These are phyloP conservation scores for Ectemnius continuus DNA, from an alignment of 2,888 invertebrate genomes.

Conservation along the genomic window DNA sequence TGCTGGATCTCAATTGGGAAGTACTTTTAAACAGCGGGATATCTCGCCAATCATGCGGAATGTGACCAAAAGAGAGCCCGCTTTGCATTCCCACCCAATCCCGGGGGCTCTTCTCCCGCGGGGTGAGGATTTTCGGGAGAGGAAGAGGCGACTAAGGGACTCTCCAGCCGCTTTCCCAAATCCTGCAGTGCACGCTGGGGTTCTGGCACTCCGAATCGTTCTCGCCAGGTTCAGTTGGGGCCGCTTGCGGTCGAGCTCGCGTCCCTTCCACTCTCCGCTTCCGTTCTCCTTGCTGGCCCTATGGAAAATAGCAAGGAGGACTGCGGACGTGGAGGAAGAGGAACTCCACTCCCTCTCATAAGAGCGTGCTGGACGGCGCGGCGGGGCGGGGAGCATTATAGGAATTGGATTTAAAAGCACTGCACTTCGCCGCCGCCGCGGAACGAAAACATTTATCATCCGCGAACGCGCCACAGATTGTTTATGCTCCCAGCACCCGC, in stretches of 20 bases:
- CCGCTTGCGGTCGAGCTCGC: conserved; percentile 54
- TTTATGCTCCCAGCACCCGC: conserved; percentile 51
- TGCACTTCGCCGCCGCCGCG: conserved; percentile 41
- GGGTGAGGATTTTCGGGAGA: conserved; percentile 18
- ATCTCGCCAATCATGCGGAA: conserved; percentile 36
- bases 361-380: not conserved
- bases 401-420: conserved; percentile 70
- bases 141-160: conserved; percentile 19
- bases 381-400: conserved; percentile 52
- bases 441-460: conserved; percentile 64
- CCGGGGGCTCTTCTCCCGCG: conserved; percentile 27
- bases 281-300: conserved; percentile 21
- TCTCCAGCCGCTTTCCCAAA: conserved; percentile 36
- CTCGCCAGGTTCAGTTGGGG: conserved; percentile 63
- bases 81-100: conserved; percentile 49
- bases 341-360: not conserved
- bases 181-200: conserved; percentile 41
- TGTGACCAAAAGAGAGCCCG: conserved; percentile 21
- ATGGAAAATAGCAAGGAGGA: conserved; percentile 27
- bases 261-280: conserved; percentile 7
- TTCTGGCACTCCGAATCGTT: conserved; percentile 51
- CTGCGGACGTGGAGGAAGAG: not conserved
- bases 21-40: too few relatives aligned
- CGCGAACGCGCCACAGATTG: conserved; percentile 44
- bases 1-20: too few relatives aligned